Base-by-base conservation (phyloP, 2,797 vertebrate genomes). In the Trematomus bernacchii region DNA sequence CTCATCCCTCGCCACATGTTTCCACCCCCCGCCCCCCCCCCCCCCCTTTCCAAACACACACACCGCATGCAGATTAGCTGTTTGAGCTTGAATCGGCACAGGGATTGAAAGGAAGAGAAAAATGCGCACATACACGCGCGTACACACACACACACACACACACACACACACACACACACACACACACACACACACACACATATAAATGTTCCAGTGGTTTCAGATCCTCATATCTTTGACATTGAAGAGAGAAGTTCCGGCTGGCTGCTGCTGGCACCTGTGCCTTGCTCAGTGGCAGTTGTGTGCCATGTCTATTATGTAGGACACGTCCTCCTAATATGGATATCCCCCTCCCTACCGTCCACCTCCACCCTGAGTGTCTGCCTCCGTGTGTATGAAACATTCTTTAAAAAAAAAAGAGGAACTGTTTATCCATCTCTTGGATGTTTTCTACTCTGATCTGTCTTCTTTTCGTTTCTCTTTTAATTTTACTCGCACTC, bases 261-360 rank as follows among this genome's bases (percentile, higher is more conserved):
- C 33, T 37, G 67, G 21, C 60, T 66, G 43, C 42, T 16, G 43
- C 42, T 16, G 68, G 75, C 90, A 91, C 88, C 89, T 90, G 90
- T 90, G 90, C 87, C 88, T 91, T 89, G 88, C 89, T 92, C 89
- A 87, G 63, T 59, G 88, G 90, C 83, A 90, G 78, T 80, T 74
- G 79, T 85, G 85, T 82, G 82, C 71, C 79, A 58, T 71, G 83
- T 63, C 81, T 85, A 90, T 90, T 91, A 91, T 92, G 92, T 91
- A 92, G 90, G 91, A 90, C 89, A 93, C 86, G 89, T 94, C 93
- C 96, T 95, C 95, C 93, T 91, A 91, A 91, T 90, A 91, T 88
- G 90, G 90, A 85, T 74, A 66, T 67, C n/a, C n/a, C 70, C 79
- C 71, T 59, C 66, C 75, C 67, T 30, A 33, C 33, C 67, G 59